Base-by-base conservation (phyloP, 2,888 invertebrate species). In the Phymatocera aterrima region DNA sequence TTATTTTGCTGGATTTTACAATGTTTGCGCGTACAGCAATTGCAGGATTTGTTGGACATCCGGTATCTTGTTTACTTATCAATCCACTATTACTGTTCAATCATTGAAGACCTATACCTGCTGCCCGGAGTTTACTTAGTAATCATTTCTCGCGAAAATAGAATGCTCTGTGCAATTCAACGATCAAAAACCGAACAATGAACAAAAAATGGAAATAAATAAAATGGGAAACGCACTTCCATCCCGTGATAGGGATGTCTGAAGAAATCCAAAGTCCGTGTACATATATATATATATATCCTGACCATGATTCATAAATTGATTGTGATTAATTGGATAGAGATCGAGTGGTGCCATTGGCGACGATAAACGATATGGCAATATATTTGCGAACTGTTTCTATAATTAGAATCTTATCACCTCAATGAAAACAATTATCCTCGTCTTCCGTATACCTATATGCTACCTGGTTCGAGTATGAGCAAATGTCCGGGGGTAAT, bases 381-480 rank as follows among this genome's bases (percentile, higher is more conserved):
- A n/a, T n/a, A 28, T 57, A 57, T 28, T 57, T 28, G 21, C 57
- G 15, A 57, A 15, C 28, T 28, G 21, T 40, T 57, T 57, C 57
- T 57, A 57, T 28, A 57, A 28, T 28, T 57, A 57, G 57, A 57
- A 57, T 57, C 57, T 57, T 28, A 57, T 28, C 57, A 57, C 57
- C n/a, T n/a, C n/a, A 57, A 57, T 57, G 12, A 57, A 57, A 57
- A 57, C 57, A 57, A n/a, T n/a, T n/a, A n/a, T n/a, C n/a, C n/a
- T 28, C 57, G 57, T 24, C 28, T 57, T 28, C 28, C 57, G 24
- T 57, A 57, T 57, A 28, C 28, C 40, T 24, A 12, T 57, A 15
- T 28, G 3, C 60, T 31, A 60, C 61, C n/a, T 37, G 18, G n/a
- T 64, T 37, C 18, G 37, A n/a, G 61, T 8, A 34, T 37, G 3